These are phyloP conservation scores for Mionectes olivaceus DNA, from an alignment of 2,797 vertebrate genomes.

Conservation along the genomic window DNA sequence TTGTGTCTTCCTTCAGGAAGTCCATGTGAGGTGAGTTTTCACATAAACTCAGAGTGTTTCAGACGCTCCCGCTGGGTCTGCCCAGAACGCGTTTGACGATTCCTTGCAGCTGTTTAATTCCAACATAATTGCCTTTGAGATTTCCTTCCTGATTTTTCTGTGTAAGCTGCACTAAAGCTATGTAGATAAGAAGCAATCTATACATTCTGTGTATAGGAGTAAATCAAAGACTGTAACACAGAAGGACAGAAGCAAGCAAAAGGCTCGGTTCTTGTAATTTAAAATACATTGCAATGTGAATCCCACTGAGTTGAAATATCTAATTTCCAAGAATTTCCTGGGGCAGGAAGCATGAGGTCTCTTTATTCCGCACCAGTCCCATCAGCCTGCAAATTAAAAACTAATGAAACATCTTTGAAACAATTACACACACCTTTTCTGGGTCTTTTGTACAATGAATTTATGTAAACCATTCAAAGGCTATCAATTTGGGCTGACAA, in stretches of 20 bases:
- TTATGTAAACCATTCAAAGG: neutral
- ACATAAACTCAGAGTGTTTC: neutral
- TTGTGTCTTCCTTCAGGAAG: neutral
- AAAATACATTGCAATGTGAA: slow-evolving; percentile 60
- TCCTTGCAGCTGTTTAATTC: slow-evolving; percentile 56
- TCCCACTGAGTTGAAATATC: slow-evolving; percentile 54
- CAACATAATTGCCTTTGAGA: slow-evolving; percentile 52
- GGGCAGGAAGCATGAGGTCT: slow-evolving; percentile 4
- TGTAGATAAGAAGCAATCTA: slow-evolving; percentile 40
- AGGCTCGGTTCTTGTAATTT: slow-evolving; percentile 15
- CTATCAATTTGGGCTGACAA: slow-evolving; percentile 13
- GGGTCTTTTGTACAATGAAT: slow-evolving; percentile 8
- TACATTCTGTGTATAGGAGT: slow-evolving; percentile 2
- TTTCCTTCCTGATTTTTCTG: slow-evolving; percentile 35
- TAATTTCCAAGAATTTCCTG: slow-evolving; percentile 55
- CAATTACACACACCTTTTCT: slow-evolving; percentile 48
- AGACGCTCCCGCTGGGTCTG: neutral
- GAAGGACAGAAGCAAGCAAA: slow-evolving; percentile 35
- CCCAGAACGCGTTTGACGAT: neutral
- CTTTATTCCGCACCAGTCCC: slow-evolving; percentile 2
- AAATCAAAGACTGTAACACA: slow-evolving; percentile 34
- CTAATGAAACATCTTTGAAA: slow-evolving; percentile 57
- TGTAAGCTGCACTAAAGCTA: slow-evolving; percentile 44
- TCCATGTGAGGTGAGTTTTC: neutral
- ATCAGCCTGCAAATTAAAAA: slow-evolving; percentile 52